These are phyloP conservation scores for Philotrypesis tridentata DNA, from an alignment of 1,140 invertebrate genomes.

Conservation along the genomic window DNA sequence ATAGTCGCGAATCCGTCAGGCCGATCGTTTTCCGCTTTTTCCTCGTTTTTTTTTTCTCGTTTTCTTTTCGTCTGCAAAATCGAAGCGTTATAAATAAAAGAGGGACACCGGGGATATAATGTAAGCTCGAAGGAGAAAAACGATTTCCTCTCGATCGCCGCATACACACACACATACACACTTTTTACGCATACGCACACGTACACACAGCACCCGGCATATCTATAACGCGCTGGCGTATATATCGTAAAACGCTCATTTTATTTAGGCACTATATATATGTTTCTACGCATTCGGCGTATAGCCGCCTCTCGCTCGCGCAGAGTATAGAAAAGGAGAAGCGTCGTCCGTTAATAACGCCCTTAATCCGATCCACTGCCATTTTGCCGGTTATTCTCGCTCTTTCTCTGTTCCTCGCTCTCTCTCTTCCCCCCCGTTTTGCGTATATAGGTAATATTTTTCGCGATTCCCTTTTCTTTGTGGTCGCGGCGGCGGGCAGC, in stretches of 20 bases:
- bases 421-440: background rate
- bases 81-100: no score
- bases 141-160: constrained; percentile 48
- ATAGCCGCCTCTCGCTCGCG: background rate
- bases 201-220: background rate
- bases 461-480: constrained; percentile 27
- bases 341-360: constrained; percentile 68
- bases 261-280: constrained; percentile 60
- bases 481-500: background rate
- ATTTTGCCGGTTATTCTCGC: constrained; percentile 48
- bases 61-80: no score
- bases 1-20: no score
- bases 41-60: no score
- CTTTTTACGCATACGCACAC: no score
- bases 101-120: no score
- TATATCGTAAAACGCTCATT: constrained; percentile 67
- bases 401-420: background rate
- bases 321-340: background rate
- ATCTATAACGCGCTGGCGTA: background rate
- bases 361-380: constrained; percentile 63
- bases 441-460: background rate
- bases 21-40: no score
- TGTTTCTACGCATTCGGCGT: background rate
- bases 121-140: background rate
- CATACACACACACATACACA: no score